Conservation (phyloP, 1,140 invertebrate genomes). For the Drusus annulatus region DNA sequence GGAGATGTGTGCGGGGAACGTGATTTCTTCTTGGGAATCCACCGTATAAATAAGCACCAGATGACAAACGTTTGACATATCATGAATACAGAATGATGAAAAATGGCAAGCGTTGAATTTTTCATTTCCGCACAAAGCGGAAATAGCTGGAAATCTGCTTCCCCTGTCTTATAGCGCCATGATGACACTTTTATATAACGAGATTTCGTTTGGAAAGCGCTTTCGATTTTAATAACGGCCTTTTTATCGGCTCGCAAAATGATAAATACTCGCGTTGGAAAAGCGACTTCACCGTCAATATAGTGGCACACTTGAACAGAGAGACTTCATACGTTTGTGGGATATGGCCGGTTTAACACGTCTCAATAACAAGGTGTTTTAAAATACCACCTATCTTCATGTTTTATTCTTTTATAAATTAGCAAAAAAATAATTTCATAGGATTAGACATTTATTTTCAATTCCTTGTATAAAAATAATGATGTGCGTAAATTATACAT, state of each 20-base stretch:
- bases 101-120: constrained; percentile 49
- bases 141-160: constrained; percentile 33
- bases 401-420: too few species aligned
- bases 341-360: too few species aligned
- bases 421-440: too few species aligned
- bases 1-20: constrained; percentile 21
- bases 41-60: constrained; percentile 45
- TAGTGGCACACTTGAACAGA: too few species aligned
- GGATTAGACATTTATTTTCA: too few species aligned
- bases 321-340: too few species aligned
- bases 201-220: constrained; percentile 35
- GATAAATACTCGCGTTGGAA: background rate
- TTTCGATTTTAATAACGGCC: constrained; percentile 25
- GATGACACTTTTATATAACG: constrained; percentile 31
- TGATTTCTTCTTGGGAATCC: constrained; percentile 46
- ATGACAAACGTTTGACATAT: constrained; percentile 57
- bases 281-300: background rate
- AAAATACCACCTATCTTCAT: too few species aligned
- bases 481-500: too few species aligned
- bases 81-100: constrained; percentile 55
- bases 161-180: constrained; percentile 25
- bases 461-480: too few species aligned
- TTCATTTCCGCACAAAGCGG: constrained; percentile 34
- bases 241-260: background rate
- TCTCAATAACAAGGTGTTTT: too few species aligned